These are phyloP conservation scores for Rhinolophus ferrumequinum DNA, from an alignment of 2,113 vertebrate species.

Conservation along the genomic window DNA sequence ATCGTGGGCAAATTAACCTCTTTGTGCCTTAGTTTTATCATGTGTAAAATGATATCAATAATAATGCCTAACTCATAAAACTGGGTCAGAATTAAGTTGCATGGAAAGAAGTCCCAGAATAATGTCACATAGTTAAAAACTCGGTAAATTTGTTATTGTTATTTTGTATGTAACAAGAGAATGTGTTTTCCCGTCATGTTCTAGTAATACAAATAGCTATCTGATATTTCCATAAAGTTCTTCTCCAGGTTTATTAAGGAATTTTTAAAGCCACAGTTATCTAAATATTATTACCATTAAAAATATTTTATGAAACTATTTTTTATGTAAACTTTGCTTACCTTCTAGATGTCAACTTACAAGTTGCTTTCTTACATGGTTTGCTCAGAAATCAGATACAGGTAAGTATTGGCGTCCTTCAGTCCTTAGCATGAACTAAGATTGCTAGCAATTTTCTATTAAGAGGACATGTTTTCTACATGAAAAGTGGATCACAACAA, in stretches of 20 bases:
- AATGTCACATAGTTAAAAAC: background rate
- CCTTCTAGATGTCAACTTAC: background rate
- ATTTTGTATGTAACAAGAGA: background rate
- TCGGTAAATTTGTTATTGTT: background rate
- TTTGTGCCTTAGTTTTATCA: background rate
- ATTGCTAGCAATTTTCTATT: background rate
- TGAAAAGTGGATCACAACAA: background rate
- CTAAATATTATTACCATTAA: background rate
- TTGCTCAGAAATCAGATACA: background rate
- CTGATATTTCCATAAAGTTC: background rate
- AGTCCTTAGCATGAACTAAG: background rate
- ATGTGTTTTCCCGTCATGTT: background rate
- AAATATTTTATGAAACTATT: conserved; percentile 2
- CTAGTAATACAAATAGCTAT: background rate
- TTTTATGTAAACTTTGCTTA: background rate
- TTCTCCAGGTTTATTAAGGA: background rate
- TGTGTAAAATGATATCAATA: background rate
- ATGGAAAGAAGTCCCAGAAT: background rate
- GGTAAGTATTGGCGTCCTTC: background rate
- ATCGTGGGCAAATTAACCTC: background rate
- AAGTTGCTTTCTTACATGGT: background rate
- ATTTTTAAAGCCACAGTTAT: background rate
- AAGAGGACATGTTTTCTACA: background rate
- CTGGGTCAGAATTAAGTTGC: background rate
- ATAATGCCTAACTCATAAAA: background rate